A percentile compares a stretch with the other conserved stretches of the same genome.
These are phyloP conservation scores for Vipera ursinii DNA, from an alignment of 2,797 vertebrate genomes.

Conservation along the genomic window DNA sequence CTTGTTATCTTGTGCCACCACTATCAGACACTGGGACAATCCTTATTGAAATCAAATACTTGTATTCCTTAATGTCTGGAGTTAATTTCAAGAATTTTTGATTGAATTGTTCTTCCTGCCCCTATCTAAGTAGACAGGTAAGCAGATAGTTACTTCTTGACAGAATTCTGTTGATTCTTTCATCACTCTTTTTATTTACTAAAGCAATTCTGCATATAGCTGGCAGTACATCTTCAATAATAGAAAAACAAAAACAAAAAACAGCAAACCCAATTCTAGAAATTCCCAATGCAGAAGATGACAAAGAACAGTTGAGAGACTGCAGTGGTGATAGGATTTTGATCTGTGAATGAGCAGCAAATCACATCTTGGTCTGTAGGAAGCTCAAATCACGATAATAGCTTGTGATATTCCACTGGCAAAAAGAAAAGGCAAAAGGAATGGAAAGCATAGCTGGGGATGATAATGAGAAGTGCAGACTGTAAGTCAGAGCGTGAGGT, in stretches of 20 bases:
- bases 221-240: constrained; percentile 11
- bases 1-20: background rate
- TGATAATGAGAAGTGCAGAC: constrained; percentile 47
- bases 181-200: background rate
- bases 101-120: background rate
- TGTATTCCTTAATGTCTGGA: no score
- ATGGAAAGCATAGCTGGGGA: constrained; percentile 40
- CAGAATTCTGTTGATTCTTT: background rate
- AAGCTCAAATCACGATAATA: background rate
- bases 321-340: constrained; percentile 13
- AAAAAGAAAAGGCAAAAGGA: constrained; percentile 32
- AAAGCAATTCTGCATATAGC: background rate
- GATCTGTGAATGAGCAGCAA: constrained; percentile 1
- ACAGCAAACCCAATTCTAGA: constrained; percentile 13
- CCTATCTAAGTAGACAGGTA: background rate
- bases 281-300: constrained; percentile 28
- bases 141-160: background rate
- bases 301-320: constrained; percentile 43
- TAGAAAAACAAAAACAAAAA: background rate
- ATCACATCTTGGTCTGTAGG: constrained; percentile 33
- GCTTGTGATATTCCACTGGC: constrained; percentile 43
- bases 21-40: background rate
- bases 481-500: constrained; percentile 39
- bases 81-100: background rate
- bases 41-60: background rate